Conservation (phyloP, 2,113 vertebrate genomes). For the Sciurus niger region DNA sequence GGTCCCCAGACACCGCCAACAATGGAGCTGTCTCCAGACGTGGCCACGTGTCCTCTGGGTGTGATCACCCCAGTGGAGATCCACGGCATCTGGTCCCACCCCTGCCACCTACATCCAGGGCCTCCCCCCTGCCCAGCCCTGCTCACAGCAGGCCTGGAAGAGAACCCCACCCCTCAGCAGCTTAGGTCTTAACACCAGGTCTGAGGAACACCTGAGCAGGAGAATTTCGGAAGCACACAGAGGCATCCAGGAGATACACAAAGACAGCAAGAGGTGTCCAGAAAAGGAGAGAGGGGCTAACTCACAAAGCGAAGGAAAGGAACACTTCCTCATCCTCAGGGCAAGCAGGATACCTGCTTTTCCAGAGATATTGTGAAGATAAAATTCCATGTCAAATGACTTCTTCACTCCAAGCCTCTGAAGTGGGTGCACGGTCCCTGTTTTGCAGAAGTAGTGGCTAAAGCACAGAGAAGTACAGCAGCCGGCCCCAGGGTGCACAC, state of each 20-base stretch:
- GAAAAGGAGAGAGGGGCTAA: background rate
- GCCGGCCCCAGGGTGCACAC: background rate
- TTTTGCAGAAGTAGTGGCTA: background rate
- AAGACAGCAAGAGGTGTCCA: background rate
- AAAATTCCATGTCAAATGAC: background rate
- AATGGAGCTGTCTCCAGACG: background rate
- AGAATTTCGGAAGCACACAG: background rate
- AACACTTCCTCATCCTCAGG: background rate
- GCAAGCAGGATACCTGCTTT: background rate
- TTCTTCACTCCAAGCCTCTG: background rate
- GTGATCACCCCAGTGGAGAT: background rate
- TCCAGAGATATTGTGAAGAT: background rate
- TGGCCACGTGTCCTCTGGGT: background rate
- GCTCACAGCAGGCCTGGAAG: background rate
- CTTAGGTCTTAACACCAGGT: background rate
- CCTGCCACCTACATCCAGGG: background rate
- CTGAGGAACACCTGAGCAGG: background rate
- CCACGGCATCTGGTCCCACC: background rate
- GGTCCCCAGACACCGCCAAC: no score
- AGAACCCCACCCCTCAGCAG: background rate
- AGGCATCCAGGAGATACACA: background rate
- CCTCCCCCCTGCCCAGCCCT: background rate
- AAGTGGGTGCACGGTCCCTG: background rate
- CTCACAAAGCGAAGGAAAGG: background rate
- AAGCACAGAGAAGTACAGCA: conserved; percentile 9